Conservation (phyloP, 92 coral and sea anemone genomes). For the Paramuricea clavata region DNA sequence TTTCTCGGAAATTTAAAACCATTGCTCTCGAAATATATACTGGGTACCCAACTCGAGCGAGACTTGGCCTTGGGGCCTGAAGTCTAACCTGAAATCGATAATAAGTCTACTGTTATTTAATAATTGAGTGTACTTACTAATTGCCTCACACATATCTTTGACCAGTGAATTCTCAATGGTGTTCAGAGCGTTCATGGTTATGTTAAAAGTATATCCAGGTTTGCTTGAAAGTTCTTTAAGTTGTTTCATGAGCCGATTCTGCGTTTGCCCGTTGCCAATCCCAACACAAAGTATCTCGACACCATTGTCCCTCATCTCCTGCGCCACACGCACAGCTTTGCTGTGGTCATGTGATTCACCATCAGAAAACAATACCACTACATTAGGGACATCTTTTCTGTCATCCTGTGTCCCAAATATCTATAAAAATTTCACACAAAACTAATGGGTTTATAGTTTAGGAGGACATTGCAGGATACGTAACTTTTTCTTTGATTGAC, state of each 20-base stretch:
- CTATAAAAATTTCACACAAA: not conserved
- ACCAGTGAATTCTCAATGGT: slow-evolving; percentile 21
- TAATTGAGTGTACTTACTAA: slow-evolving; percentile 20
- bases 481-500: no score
- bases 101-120: no score
- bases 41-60: no score
- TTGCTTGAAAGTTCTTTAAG: slow-evolving; percentile 47
- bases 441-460: not conserved
- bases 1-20: no score
- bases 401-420: slow-evolving; percentile 7
- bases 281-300: slow-evolving; percentile 36
- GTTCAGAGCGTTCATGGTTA: not conserved
- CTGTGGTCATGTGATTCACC: slow-evolving; percentile 43
- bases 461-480: no score
- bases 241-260: not conserved
- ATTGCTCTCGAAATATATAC: no score
- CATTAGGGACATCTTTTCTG: slow-evolving; percentile 41
- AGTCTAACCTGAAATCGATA: no score
- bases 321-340: slow-evolving; percentile 2
- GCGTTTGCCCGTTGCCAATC: slow-evolving; percentile 10
- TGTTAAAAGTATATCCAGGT: slow-evolving; percentile 37
- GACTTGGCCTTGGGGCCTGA: no score
- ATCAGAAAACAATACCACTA: slow-evolving; percentile 25
- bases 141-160: slow-evolving; percentile 29
- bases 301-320: slow-evolving; percentile 18